phyloP scores from a whole-genome alignment of 2,797 vertebrate genomes.

The Sparus aurata region DNA sequence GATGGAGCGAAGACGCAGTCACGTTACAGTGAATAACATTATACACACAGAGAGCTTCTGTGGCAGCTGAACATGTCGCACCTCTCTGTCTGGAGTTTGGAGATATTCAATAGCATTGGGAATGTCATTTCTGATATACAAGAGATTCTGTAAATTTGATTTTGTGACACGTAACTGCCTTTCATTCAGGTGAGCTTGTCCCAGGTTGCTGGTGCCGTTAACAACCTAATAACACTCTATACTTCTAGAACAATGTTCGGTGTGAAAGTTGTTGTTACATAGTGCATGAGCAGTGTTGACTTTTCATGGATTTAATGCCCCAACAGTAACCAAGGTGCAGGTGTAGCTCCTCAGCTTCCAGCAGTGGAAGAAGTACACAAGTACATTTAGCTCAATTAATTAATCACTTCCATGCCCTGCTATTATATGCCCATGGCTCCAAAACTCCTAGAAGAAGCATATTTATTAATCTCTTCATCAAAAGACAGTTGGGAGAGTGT shows the following conservation, averaged over 20 bases:
- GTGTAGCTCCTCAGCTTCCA: neutral
- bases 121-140: no score
- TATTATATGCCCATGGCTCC: neutral
- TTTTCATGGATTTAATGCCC: no score
- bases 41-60: conserved; percentile 9
- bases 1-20: conserved; percentile 43
- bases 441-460: neutral
- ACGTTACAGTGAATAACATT: conserved; percentile 28
- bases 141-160: no score
- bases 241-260: neutral
- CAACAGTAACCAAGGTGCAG: no score
- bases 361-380: neutral
- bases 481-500: neutral
- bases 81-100: neutral
- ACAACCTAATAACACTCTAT: neutral
- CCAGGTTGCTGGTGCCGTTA: no score
- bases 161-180: no score
- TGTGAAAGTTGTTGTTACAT: neutral
- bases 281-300: neutral
- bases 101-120: neutral
- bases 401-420: neutral
- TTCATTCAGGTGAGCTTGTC: neutral
- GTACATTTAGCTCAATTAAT: neutral
- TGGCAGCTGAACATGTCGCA: neutral
- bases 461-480: neutral